Conservation (phyloP, 2,113 vertebrate genomes). For the Oophaga pumilio region DNA sequence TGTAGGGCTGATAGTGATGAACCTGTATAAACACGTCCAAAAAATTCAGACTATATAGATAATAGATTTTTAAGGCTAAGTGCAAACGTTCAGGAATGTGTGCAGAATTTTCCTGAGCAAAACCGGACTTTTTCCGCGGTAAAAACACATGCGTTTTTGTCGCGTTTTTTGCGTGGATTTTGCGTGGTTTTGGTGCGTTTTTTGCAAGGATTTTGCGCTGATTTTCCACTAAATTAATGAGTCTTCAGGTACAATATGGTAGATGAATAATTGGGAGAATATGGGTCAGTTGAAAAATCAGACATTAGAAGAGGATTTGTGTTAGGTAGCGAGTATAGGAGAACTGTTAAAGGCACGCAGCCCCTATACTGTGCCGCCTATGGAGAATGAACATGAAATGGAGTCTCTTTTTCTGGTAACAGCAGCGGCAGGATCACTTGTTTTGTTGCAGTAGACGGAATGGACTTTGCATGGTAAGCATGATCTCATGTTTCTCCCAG, state of each 20-base stretch:
- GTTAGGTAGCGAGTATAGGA: neutral
- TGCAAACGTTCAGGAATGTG: no score
- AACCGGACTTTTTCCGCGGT: no score
- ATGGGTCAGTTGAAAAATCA: neutral
- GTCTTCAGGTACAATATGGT: neutral
- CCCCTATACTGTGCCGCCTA: neutral
- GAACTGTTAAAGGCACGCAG: neutral
- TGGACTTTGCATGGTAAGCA: constrained; percentile 53
- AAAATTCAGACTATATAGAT: no score
- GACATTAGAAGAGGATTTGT: neutral
- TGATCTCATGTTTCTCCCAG: constrained; percentile 51
- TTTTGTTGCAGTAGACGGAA: constrained; percentile 38
- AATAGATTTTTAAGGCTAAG: no score
- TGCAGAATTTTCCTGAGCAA: no score
- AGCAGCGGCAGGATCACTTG: constrained; percentile 41
- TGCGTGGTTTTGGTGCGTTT: no score
- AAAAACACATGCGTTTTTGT: no score
- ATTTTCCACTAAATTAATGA: no score
- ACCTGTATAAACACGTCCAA: no score
- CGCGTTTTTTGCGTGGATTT: no score
- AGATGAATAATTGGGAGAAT: neutral
- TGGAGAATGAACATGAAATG: constrained; percentile 2
- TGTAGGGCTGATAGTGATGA: no score
- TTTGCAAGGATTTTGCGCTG: no score
- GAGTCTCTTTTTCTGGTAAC: constrained; percentile 30